Base-by-base conservation (phyloP, 2,797 vertebrate species). In the Sarcophilus harrisii region DNA sequence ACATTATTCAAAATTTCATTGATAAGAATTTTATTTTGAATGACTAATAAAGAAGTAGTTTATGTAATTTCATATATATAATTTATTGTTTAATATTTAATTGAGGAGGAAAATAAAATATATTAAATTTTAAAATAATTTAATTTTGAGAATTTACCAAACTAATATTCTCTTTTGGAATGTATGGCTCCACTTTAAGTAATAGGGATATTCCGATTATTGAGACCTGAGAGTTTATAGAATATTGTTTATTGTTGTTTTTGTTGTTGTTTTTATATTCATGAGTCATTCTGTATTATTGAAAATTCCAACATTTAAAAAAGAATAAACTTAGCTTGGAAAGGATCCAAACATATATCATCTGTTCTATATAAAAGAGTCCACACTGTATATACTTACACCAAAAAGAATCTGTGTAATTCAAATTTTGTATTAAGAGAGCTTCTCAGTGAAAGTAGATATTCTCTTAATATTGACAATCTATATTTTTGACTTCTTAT, bases 291-390 rank as follows among this genome's bases (percentile, higher is more conserved):
- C 60, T 96, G 52, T 91, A 49, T 81, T 90, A 24, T 1, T 93
- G 62, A 81, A 55, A 92, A 91, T 91, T 94, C 94, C 55, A 92
- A 59, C 94, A 92, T 92, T 28, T 90, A 95, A 92, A 95, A 93
- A 49, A 92, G 5, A 38, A 73, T 38, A 93, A 94, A 92, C 90
- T 92, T 89, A 92, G 91, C 93, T 59, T 60, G 94, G 14, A 96
- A 97, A 95, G 49, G 93, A 92, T 59, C 92, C 29, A 59, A 6
- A 93, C 21, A 90, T n/a, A 11, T 57, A 90, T 96, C 45, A n/a
- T 91, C 4, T 55, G 8, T 49, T 89, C 55, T 90, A 1, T 73
- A 81, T 29, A 94, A 92, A 89, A 91, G 0, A 92, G 10, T 30
- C 3, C 38, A 94, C 30, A 57, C 90, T 96, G n/a, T 93, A 73